phyloP scores from a whole-genome alignment of 1,140 invertebrate genomes.

The Neelides sp. region DNA sequence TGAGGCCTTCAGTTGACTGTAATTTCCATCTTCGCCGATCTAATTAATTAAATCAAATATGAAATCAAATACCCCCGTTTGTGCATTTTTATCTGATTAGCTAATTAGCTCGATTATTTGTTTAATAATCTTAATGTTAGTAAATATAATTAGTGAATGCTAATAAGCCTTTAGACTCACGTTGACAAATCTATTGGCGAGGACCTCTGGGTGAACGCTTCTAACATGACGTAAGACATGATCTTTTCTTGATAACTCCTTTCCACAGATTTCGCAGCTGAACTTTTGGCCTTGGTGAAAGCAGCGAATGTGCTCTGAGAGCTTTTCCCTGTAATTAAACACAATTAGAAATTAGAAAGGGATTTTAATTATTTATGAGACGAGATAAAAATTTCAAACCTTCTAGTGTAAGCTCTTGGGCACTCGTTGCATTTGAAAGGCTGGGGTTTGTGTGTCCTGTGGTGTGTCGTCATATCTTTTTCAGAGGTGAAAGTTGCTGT shows the following conservation, averaged over 20 bases:
- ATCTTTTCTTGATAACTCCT: constrained; percentile 24
- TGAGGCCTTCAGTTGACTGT: constrained; percentile 1
- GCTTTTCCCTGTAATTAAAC: constrained; percentile 5
- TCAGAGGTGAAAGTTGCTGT: constrained; percentile 20
- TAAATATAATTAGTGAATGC: background rate
- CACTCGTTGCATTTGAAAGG: constrained; percentile 28
- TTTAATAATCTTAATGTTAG: background rate
- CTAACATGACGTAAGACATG: constrained; percentile 29
- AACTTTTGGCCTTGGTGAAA: constrained; percentile 31
- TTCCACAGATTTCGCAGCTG: constrained; percentile 27
- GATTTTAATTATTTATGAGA: too few relatives aligned
- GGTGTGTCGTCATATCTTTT: constrained; percentile 22
- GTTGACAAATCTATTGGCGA: constrained; percentile 21
- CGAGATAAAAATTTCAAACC: too few relatives aligned
- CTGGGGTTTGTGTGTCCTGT: constrained; percentile 25
- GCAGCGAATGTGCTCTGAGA: constrained; percentile 26
- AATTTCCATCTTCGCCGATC: constrained; percentile 16
- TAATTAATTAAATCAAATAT: background rate
- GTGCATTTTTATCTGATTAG: background rate
- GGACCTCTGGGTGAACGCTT: constrained; percentile 28
- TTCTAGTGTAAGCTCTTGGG: constrained; percentile 14
- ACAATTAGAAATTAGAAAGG: background rate
- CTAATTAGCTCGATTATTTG: background rate
- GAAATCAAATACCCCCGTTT: background rate
- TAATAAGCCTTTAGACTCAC: background rate